Percentiles rank a stretch among this genome's conserved stretches.
phyloP scores from a whole-genome alignment of 2,113 vertebrate genomes.

The Petrocephalus microphthalmus region DNA sequence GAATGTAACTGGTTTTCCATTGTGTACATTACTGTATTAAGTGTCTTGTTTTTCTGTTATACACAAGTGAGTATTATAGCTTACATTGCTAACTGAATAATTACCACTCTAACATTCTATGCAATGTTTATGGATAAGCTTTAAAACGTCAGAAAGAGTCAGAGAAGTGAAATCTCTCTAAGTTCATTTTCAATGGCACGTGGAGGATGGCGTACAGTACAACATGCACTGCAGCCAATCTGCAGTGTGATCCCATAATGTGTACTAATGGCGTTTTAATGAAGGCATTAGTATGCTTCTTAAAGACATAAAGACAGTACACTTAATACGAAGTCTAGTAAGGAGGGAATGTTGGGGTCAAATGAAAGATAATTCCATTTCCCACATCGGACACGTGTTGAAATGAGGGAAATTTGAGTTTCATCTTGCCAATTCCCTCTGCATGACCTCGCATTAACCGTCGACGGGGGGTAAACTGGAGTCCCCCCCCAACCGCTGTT shows the following conservation, averaged over 20 bases:
- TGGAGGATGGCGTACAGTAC: neutral
- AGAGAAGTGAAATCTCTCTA: neutral
- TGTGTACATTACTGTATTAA: neutral
- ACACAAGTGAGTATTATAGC: neutral
- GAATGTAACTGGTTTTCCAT: neutral
- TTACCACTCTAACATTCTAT: neutral
- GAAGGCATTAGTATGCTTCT: neutral
- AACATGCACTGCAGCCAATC: neutral
- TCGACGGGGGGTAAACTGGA: neutral
- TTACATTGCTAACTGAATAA: neutral
- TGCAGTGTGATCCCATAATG: neutral
- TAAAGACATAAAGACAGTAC: neutral
- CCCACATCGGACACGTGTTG: neutral
- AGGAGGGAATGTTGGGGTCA: neutral
- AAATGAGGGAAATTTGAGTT: conserved; percentile 4
- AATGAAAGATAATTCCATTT: conserved; percentile 14
- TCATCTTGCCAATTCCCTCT: neutral
- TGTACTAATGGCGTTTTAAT: neutral
- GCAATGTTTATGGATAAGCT: neutral
- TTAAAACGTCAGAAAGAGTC: neutral
- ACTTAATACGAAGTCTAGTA: neutral
- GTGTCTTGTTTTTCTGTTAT: neutral
- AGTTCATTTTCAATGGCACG: neutral
- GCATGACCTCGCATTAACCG: neutral
- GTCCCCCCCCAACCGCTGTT: neutral